These are phyloP conservation scores for Dryoscopus gambensis DNA, from an alignment of 2,113 vertebrate genomes.

Conservation along the genomic window DNA sequence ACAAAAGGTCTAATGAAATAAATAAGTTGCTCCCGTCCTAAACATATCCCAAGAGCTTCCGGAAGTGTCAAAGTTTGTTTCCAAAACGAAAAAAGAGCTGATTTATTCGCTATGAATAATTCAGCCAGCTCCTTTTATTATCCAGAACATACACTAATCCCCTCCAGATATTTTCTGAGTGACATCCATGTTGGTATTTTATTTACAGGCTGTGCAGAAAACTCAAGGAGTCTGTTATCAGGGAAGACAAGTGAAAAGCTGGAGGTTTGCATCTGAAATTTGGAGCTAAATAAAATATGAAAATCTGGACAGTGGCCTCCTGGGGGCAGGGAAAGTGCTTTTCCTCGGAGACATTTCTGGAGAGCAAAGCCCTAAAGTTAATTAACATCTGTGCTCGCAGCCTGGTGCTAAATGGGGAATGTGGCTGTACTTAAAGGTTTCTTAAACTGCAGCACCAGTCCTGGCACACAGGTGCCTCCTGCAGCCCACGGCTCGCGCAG, in stretches of 20 bases:
- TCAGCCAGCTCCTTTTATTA: slow-evolving; percentile 37
- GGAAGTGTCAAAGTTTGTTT: background rate
- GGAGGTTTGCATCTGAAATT: background rate
- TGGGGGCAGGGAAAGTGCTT: background rate
- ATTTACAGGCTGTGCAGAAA: slow-evolving; percentile 23
- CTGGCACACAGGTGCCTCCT: background rate
- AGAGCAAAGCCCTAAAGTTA: slow-evolving; percentile 41
- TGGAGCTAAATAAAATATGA: background rate
- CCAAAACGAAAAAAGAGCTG: background rate
- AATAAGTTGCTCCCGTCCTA: background rate
- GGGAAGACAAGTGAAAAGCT: background rate
- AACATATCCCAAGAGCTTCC: background rate
- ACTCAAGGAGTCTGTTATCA: background rate
- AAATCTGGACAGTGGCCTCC: slow-evolving; percentile 9
- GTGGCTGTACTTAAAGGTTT: background rate
- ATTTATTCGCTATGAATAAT: slow-evolving; percentile 50
- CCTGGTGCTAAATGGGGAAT: background rate
- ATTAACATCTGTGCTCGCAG: slow-evolving; percentile 26
- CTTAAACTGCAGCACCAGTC: background rate
- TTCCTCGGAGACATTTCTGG: slow-evolving; percentile 32
- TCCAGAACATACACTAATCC: slow-evolving; percentile 31
- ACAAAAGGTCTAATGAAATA: background rate
- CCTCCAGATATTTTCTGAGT: slow-evolving; percentile 49
- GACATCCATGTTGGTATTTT: slow-evolving; percentile 34
- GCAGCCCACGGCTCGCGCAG: background rate